Evolutionary conservation across 2,797 vertebrate species (phyloP).

Genomic region (Microctenopoma steveboyesi): DNA sequence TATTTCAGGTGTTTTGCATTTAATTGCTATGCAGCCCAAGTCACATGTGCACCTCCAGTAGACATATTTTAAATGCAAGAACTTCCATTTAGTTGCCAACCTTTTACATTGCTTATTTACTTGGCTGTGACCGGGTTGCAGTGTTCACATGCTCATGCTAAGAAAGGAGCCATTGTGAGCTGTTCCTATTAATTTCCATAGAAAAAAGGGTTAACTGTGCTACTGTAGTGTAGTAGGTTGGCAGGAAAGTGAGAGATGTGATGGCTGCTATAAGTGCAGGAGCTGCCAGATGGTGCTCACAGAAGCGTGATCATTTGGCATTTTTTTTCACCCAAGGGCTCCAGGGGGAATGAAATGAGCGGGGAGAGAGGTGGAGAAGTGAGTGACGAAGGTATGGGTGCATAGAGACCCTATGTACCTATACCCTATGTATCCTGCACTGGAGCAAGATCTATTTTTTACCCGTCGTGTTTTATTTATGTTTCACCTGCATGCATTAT

Average conservation of each 20-base stretch:
- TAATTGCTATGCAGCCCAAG: not conserved
- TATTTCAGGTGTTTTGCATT: no score
- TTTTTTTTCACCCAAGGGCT: constrained; percentile 78
- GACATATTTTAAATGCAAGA: not conserved
- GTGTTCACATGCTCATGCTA: not conserved
- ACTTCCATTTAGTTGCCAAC: not conserved
- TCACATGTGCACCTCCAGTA: not conserved
- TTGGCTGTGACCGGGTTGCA: not conserved
- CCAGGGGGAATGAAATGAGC: constrained; percentile 52
- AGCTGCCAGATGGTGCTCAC: constrained; percentile 85
- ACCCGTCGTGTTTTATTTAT: not conserved
- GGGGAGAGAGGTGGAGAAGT: constrained; percentile 40
- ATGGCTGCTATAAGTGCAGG: constrained; percentile 75
- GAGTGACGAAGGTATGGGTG: constrained; percentile 33
- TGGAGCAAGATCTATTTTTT: not conserved
- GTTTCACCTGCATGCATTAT: not conserved
- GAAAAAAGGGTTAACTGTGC: constrained; percentile 44
- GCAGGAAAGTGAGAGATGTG: constrained; percentile 64
- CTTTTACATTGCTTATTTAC: not conserved
- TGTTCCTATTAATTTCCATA: constrained; percentile 6
- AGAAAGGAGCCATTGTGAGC: not conserved
- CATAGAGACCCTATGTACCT: constrained; percentile 14
- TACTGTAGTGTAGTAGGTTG: constrained; percentile 38
- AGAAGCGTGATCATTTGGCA: constrained; percentile 81
- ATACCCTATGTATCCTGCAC: constrained; percentile 6